A percentile compares a stretch with the other conserved stretches of the same genome.
These are phyloP conservation scores for Pterostichus niger DNA, from an alignment of 2,888 invertebrate species.

Conservation along the genomic window DNA sequence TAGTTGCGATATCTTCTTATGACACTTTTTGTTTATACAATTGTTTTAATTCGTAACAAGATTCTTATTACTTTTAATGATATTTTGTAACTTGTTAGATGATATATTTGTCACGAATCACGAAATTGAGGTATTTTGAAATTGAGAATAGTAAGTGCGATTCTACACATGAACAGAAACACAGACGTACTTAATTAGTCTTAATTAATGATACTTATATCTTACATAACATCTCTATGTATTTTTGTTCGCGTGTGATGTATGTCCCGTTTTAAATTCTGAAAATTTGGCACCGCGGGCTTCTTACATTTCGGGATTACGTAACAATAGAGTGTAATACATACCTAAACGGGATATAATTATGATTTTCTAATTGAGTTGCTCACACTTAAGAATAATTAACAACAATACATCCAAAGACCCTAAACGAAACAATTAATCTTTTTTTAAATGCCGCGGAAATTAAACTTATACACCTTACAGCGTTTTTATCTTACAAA, in stretches of 20 bases:
- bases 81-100: constrained; percentile 2
- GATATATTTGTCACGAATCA: constrained; percentile 22
- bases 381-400: constrained; percentile 35
- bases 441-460: constrained; percentile 31
- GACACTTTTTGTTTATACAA: background rate
- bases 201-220: constrained; percentile 58
- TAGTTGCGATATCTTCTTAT: too few species aligned
- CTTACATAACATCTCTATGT: constrained; percentile 36
- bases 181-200: constrained; percentile 47
- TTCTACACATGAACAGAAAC: constrained; percentile 30
- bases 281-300: constrained; percentile 56
- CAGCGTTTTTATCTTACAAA: background rate
- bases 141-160: background rate
- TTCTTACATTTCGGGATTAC: constrained; percentile 31
- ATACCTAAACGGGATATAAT: constrained; percentile 47
- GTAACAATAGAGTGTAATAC: constrained; percentile 54
- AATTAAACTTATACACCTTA: background rate
- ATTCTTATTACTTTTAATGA: constrained; percentile 1
- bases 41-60: constrained; percentile 5
- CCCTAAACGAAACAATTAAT: background rate
- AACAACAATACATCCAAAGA: constrained; percentile 16
- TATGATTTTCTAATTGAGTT: constrained; percentile 45
- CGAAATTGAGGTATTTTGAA: constrained; percentile 24
- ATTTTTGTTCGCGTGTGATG: constrained; percentile 33
- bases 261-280: constrained; percentile 51